A percentile compares a stretch with the other conserved stretches of the same genome.
Conservation (phyloP, 1,140 invertebrate species). For the Lysiphlebus fabarum region DNA sequence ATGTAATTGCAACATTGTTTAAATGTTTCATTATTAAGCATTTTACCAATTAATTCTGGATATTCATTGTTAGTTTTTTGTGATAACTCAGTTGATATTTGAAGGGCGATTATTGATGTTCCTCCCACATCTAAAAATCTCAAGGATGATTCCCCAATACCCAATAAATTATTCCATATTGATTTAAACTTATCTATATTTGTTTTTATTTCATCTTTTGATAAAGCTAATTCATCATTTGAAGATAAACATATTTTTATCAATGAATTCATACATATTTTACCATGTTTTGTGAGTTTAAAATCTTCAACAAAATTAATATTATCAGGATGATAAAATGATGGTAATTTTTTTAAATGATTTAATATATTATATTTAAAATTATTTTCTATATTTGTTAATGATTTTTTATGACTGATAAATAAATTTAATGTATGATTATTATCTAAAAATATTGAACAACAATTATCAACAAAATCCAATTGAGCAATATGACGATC, state of each 20-base stretch:
- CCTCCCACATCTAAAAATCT: constrained; percentile 54
- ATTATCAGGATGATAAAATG: constrained; percentile 39
- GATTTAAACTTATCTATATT: constrained; percentile 42
- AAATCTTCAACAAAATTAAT: constrained; percentile 37
- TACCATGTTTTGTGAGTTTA: constrained; percentile 39
- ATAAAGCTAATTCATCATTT: constrained; percentile 9
- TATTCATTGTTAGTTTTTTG: constrained; percentile 34
- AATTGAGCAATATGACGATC: constrained; percentile 56
- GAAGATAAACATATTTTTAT: constrained; percentile 21
- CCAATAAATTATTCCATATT: constrained; percentile 42
- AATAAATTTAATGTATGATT: constrained; percentile 56
- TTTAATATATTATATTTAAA: constrained; percentile 50
- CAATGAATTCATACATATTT: constrained; percentile 39
- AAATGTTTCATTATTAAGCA: constrained; percentile 40
- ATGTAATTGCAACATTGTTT: constrained; percentile 33
- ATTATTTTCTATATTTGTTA: constrained; percentile 45
- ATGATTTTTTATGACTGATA: constrained; percentile 28
- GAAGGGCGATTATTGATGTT: constrained; percentile 52
- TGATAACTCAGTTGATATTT: constrained; percentile 45
- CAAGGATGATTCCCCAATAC: constrained; percentile 27
- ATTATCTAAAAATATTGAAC: constrained; percentile 52
- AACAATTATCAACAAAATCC: constrained; percentile 52
- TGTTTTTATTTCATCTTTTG: constrained; percentile 20
- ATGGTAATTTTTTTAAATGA: constrained; percentile 30
- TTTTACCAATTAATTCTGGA: constrained; percentile 41